Conservation (phyloP, 2,113 vertebrate species). For the Sturnira hondurensis region DNA sequence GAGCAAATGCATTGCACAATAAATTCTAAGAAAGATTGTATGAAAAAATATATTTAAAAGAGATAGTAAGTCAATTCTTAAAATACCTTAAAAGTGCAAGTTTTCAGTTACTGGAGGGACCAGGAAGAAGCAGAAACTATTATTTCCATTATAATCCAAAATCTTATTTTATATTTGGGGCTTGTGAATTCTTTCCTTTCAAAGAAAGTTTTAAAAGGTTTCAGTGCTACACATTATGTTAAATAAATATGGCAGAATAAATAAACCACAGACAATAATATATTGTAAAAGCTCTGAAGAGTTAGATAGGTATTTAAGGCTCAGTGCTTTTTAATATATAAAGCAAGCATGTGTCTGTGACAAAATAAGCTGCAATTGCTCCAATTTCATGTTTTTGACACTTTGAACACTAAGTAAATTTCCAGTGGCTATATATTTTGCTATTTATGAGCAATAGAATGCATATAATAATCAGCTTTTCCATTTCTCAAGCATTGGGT, state of each 20-base stretch:
- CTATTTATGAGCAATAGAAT: slow-evolving; percentile 18
- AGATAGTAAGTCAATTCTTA: slow-evolving; percentile 39
- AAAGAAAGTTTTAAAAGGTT: background rate
- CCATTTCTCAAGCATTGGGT: background rate
- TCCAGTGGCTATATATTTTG: slow-evolving; percentile 24
- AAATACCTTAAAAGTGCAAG: background rate
- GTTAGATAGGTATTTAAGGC: slow-evolving; percentile 32
- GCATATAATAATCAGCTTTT: slow-evolving; percentile 26
- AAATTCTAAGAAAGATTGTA: background rate
- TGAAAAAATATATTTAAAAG: background rate
- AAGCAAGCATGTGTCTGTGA: slow-evolving; percentile 16
- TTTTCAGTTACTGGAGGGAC: background rate
- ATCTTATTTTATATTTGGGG: slow-evolving; percentile 26
- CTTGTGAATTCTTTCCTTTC: slow-evolving; percentile 20
- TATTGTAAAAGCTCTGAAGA: slow-evolving; percentile 2
- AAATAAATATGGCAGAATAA: slow-evolving; percentile 42
- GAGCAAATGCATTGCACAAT: slow-evolving; percentile 36
- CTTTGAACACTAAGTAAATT: slow-evolving; percentile 37
- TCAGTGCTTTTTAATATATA: slow-evolving; percentile 45
- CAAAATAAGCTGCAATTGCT: slow-evolving; percentile 38
- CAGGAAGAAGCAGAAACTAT: background rate
- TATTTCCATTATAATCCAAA: background rate
- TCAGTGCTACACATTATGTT: slow-evolving; percentile 19
- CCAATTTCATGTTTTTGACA: slow-evolving; percentile 20
- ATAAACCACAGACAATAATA: slow-evolving; percentile 27